A percentile compares a stretch with the other conserved stretches of the same genome.
These are phyloP conservation scores for Anoura caudifer DNA, from an alignment of 2,113 vertebrate genomes.

Conservation along the genomic window DNA sequence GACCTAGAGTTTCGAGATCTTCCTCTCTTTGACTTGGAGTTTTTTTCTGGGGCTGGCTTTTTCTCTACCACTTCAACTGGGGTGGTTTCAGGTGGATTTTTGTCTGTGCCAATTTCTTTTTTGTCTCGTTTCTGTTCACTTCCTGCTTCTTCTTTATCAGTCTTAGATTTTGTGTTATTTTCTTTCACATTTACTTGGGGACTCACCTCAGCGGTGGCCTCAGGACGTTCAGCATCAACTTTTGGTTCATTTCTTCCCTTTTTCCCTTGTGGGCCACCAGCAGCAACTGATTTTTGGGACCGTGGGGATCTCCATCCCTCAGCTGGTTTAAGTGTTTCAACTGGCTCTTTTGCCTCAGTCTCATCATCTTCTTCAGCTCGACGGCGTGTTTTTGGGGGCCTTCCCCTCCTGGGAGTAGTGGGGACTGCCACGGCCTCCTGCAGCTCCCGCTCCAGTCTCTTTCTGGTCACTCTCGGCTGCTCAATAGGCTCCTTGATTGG, in stretches of 20 bases:
- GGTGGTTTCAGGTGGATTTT: constrained; percentile 59
- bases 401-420: constrained; percentile 86
- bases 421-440: constrained; percentile 82
- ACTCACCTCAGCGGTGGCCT: constrained; percentile 75
- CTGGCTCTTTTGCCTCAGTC: constrained; percentile 83
- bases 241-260: constrained; percentile 84
- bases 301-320: constrained; percentile 85
- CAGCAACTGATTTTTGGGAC: constrained; percentile 86
- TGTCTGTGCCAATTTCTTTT: constrained; percentile 77
- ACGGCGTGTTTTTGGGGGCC: constrained; percentile 92
- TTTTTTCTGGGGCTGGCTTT: constrained; percentile 84
- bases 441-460: constrained; percentile 90
- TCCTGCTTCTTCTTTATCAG: constrained; percentile 66
- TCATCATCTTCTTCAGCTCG: constrained; percentile 87
- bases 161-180: constrained; percentile 75
- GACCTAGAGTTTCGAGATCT: constrained; percentile 87
- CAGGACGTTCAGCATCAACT: constrained; percentile 76
- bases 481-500: constrained; percentile 87
- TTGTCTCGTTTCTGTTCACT: constrained; percentile 81
- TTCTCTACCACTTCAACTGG: constrained; percentile 81
- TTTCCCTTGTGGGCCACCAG: constrained; percentile 84
- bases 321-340: constrained; percentile 76
- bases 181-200: constrained; percentile 71
- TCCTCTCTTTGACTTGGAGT: constrained; percentile 87
- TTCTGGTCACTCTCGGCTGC: constrained; percentile 89